phyloP scores from a whole-genome alignment of 1,140 invertebrate genomes.

The Geopemphigus sp. region DNA sequence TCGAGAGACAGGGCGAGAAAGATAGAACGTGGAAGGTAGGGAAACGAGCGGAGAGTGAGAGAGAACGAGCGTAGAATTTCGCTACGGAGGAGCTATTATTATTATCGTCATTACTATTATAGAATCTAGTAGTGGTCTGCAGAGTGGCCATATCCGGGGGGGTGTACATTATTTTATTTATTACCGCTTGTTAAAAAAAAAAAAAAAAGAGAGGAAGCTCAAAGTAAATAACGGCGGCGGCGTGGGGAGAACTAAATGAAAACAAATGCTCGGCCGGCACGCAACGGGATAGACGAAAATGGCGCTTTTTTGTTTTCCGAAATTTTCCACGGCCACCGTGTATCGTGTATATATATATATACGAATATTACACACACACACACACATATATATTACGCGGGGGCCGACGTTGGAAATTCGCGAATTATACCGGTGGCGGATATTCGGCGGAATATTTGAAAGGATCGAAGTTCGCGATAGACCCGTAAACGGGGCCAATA shows the following conservation, averaged over 20 bases:
- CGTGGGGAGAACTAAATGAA: slow-evolving; percentile 7
- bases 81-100: slow-evolving; percentile 18
- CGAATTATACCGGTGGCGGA: no score
- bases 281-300: slow-evolving; percentile 24
- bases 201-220: neutral
- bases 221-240: slow-evolving; percentile 29
- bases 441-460: no score
- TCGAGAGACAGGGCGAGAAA: no score
- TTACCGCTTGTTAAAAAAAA: slow-evolving; percentile 39
- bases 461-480: no score
- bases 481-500: no score
- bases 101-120: slow-evolving; percentile 23
- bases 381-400: no score
- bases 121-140: slow-evolving; percentile 35
- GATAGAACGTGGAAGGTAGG: neutral
- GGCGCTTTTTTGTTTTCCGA: slow-evolving; percentile 9
- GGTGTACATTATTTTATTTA: slow-evolving; percentile 39
- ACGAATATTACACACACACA: no score
- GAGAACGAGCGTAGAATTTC: neutral
- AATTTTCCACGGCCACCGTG: neutral
- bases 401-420: no score
- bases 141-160: slow-evolving; percentile 16
- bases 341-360: neutral
- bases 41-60: neutral
- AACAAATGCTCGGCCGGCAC: slow-evolving; percentile 28